Percentiles rank a stretch among this genome's conserved stretches.
phyloP scores from a whole-genome alignment of 92 coral and sea anemone genomes.

The Chrysogorgia sp. region DNA sequence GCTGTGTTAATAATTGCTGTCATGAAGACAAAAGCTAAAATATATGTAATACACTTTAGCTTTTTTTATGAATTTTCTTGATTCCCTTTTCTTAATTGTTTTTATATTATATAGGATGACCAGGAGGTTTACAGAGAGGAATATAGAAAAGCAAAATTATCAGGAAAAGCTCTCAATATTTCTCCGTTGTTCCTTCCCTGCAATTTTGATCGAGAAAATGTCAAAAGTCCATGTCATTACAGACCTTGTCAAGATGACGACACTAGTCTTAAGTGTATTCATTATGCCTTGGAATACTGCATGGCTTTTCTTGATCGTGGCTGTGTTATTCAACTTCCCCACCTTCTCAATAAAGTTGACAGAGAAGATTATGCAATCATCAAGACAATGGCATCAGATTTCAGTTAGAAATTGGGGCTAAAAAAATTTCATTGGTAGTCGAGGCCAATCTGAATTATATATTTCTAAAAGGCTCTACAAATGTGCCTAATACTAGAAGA shows the following conservation, averaged over 20 bases:
- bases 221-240: constrained; percentile 78
- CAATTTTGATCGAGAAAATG: constrained; percentile 80
- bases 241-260: constrained; percentile 62
- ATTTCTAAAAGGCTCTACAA: background rate
- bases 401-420: background rate
- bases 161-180: background rate
- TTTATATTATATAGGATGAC: constrained; percentile 4
- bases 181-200: constrained; percentile 47
- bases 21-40: background rate
- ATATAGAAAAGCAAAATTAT: background rate
- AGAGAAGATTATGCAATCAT: constrained; percentile 58
- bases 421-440: background rate
- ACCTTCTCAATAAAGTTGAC: constrained; percentile 73
- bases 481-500: no score
- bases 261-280: constrained; percentile 61
- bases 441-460: background rate
- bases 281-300: constrained; percentile 85
- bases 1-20: no score
- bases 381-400: constrained; percentile 55
- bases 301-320: constrained; percentile 83
- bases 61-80: background rate
- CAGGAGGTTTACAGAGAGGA: background rate
- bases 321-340: constrained; percentile 88
- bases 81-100: background rate
- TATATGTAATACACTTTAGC: background rate